Percentiles rank a stretch among this genome's conserved stretches.
Conservation (phyloP, 2,113 vertebrate species). For the Brevimyrus niger region DNA sequence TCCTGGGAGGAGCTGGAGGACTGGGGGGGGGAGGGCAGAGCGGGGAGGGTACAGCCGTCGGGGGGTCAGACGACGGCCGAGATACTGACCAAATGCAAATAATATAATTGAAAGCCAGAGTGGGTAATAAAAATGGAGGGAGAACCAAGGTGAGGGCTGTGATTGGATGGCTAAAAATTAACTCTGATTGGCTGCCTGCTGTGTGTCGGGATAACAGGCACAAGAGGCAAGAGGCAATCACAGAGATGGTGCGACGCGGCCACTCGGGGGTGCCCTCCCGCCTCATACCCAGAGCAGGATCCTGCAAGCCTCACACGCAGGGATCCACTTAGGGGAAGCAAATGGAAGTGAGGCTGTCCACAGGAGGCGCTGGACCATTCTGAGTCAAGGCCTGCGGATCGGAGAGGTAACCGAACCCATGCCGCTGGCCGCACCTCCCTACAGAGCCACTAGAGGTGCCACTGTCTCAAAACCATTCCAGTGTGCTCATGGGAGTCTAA, state of each 20-base stretch:
- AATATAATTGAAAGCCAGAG: background rate
- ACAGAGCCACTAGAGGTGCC: background rate
- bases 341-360: slow-evolving; percentile 26
- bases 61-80: background rate
- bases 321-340: background rate
- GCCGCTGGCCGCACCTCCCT: background rate
- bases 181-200: background rate
- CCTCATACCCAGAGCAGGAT: background rate
- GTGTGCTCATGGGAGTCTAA: background rate
- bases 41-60: background rate
- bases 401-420: background rate
- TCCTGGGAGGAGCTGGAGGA: slow-evolving; percentile 88
- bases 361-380: slow-evolving; percentile 47
- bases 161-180: background rate
- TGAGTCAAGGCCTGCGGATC: slow-evolving; percentile 32
- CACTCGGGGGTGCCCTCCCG: background rate
- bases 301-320: background rate
- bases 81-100: background rate
- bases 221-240: background rate
- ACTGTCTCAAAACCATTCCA: background rate
- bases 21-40: slow-evolving; percentile 41
- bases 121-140: background rate
- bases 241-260: background rate
- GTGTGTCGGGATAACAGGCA: background rate
- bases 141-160: background rate